These are phyloP conservation scores for Drosophila borealis DNA, from an alignment of 2,888 invertebrate genomes.

Conservation along the genomic window DNA sequence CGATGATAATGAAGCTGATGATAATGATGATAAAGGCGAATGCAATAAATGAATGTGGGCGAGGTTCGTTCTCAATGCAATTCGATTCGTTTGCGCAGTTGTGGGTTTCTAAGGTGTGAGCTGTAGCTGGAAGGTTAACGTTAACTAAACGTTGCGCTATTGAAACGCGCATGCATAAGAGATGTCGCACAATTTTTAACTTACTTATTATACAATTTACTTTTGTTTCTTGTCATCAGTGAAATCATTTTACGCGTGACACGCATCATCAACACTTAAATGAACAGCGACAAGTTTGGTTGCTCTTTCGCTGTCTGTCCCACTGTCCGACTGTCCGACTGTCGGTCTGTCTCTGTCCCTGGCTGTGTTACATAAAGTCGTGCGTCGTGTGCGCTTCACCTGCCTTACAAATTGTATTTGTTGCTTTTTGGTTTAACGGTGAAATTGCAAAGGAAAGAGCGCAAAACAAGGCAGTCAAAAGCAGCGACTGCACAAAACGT, in stretches of 20 bases:
- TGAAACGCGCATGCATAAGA: slow-evolving; percentile 17
- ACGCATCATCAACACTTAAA: slow-evolving; percentile 54
- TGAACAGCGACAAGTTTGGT: slow-evolving; percentile 30
- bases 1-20: slow-evolving; percentile 15
- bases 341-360: neutral
- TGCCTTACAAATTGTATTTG: slow-evolving; percentile 52
- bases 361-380: slow-evolving; percentile 63
- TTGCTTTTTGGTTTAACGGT: slow-evolving; percentile 68
- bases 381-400: slow-evolving; percentile 62
- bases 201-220: slow-evolving; percentile 65
- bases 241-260: slow-evolving; percentile 76
- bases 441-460: slow-evolving; percentile 77
- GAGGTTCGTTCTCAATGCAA: slow-evolving; percentile 20
- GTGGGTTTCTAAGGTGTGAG: slow-evolving; percentile 42
- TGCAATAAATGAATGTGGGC: slow-evolving; percentile 31
- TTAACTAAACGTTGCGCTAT: slow-evolving; percentile 29
- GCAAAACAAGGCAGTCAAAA: slow-evolving; percentile 49
- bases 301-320: neutral
- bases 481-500: slow-evolving; percentile 58
- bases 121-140: slow-evolving; percentile 30
- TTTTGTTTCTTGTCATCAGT: slow-evolving; percentile 50
- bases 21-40: slow-evolving; percentile 24
- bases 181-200: slow-evolving; percentile 6
- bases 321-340: slow-evolving; percentile 9
- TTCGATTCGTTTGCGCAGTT: neutral